These are phyloP conservation scores for Epizoanthus ramosus DNA, from an alignment of 92 coral and sea anemone genomes.

Conservation along the genomic window DNA sequence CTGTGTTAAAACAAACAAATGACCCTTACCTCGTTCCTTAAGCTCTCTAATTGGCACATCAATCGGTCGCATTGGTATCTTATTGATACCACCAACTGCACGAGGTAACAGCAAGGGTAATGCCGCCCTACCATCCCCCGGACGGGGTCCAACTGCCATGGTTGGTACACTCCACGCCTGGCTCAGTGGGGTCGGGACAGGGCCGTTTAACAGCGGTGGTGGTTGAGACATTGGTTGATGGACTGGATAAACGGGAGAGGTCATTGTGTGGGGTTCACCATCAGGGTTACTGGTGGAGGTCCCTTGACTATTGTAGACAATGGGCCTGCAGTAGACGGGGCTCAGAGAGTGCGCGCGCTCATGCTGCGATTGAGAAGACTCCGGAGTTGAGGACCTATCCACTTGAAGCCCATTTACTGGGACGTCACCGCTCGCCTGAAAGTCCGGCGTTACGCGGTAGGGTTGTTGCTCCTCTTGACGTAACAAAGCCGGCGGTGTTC, in stretches of 20 bases:
- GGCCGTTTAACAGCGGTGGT: conserved; percentile 37
- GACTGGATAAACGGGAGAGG: conserved; percentile 37
- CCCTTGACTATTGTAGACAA: conserved; percentile 25
- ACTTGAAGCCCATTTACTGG: conserved; percentile 23
- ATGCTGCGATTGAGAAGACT: conserved; percentile 16
- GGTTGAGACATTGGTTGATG: conserved; percentile 29
- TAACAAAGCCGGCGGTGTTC: conserved; percentile 44
- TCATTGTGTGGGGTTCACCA: neutral
- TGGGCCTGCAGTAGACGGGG: conserved; percentile 34
- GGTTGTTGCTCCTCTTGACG: conserved; percentile 35
- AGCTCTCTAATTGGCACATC: conserved; percentile 36
- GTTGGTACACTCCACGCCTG: conserved; percentile 29
- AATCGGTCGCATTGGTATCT: conserved; percentile 36
- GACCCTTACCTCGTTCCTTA: conserved; percentile 34
- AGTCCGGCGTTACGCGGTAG: conserved; percentile 40
- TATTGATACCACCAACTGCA: conserved; percentile 37
- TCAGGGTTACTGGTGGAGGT: conserved; percentile 36
- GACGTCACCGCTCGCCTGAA: conserved; percentile 33
- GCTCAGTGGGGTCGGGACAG: conserved; percentile 16
- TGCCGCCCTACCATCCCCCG: conserved; percentile 18
- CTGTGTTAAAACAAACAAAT: too few species aligned
- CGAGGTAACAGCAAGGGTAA: conserved; percentile 29
- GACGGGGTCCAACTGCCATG: conserved; percentile 22
- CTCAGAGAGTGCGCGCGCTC: conserved; percentile 25
- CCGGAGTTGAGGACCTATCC: conserved; percentile 25